A percentile compares a stretch with the other conserved stretches of the same genome.
Evolutionary conservation across 2,113 vertebrate genomes (phyloP).

Genomic region (Labeo catla): DNA sequence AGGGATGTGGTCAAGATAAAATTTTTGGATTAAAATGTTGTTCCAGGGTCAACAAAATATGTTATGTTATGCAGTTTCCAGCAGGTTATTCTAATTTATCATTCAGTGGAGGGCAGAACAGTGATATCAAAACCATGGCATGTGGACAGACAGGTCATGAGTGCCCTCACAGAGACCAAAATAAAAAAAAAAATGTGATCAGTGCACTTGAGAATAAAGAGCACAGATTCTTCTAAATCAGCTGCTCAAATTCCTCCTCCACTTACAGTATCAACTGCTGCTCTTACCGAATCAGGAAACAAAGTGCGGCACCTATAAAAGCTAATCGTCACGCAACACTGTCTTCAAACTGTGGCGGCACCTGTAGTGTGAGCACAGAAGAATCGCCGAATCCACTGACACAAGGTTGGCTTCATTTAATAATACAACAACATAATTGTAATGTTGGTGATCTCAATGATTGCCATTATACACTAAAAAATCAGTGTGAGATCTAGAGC

Average conservation of each 20-base stretch:
- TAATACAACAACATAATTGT: no score
- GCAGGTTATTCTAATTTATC: not conserved
- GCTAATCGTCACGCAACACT: not conserved
- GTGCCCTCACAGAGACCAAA: not conserved
- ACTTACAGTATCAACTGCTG: not conserved
- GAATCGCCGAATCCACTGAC: not conserved
- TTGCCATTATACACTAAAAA: no score
- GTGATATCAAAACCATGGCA: not conserved
- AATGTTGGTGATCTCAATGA: no score
- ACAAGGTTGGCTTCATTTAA: not conserved
- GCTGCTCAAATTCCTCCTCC: not conserved
- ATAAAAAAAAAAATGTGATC: not conserved
- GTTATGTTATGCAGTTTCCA: not conserved
- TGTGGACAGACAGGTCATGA: not conserved
- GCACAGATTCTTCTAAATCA: not conserved
- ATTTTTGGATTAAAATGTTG: no score
- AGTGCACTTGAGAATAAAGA: not conserved
- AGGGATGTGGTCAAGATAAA: not conserved
- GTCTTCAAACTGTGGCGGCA: not conserved
- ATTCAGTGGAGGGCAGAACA: not conserved
- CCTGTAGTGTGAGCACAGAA: not conserved
- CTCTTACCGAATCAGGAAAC: not conserved
- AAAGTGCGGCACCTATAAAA: not conserved
- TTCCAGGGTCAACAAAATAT: not conserved
- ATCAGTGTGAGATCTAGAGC: no score